Conservation (phyloP, 2,888 invertebrate genomes). For the Oasisia sp. region DNA sequence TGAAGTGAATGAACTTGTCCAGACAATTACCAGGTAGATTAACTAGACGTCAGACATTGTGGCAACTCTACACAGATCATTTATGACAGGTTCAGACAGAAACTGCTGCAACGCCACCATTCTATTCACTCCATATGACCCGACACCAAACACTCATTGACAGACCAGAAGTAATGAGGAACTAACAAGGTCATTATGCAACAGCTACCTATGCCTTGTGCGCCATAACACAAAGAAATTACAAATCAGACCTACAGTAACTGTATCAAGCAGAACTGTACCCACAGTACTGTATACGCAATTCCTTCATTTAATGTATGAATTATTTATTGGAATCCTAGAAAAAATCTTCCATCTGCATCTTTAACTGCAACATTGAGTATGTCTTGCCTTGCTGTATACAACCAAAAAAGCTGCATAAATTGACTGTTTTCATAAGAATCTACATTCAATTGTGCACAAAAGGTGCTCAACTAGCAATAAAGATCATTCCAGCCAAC, state of each 20-base stretch:
- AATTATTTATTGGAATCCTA: neutral
- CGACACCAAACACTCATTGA: neutral
- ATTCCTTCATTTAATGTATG: neutral
- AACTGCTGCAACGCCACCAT: neutral
- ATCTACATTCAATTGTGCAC: neutral
- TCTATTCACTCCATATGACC: neutral
- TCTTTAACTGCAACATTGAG: neutral
- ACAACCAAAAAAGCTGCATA: neutral
- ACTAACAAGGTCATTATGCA: neutral
- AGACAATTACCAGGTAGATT: too few relatives aligned
- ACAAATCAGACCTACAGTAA: neutral
- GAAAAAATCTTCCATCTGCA: neutral
- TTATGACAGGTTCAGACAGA: too few relatives aligned
- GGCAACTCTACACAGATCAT: too few relatives aligned
- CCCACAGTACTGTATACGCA: neutral
- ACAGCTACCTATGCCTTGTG: neutral
- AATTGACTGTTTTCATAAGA: neutral
- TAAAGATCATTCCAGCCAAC: neutral
- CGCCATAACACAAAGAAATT: neutral
- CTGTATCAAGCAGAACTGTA: neutral
- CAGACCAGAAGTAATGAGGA: neutral
- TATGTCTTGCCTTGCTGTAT: neutral
- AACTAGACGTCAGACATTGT: too few relatives aligned
- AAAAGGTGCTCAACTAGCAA: neutral
- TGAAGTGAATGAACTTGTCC: too few relatives aligned